A percentile compares a stretch with the other conserved stretches of the same genome.
These are phyloP conservation scores for Patiria pectinifera DNA, from an alignment of 53 echinoderm and acorn worm genomes.

Conservation along the genomic window DNA sequence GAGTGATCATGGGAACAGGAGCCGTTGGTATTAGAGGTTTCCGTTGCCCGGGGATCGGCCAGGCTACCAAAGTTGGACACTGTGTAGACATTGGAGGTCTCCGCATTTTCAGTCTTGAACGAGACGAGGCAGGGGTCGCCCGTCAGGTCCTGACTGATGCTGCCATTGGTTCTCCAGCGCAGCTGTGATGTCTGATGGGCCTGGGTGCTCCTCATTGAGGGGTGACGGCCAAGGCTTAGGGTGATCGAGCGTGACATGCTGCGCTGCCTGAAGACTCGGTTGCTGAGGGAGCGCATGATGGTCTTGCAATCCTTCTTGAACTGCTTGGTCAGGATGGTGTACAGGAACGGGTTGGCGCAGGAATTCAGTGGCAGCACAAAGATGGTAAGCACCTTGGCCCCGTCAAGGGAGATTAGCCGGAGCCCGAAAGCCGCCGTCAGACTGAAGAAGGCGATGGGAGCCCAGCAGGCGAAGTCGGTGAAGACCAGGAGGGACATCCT, in stretches of 20 bases:
- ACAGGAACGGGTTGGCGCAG: conserved; percentile 93
- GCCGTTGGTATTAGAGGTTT: conserved; percentile 2
- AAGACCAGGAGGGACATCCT: conserved; percentile 96
- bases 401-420: conserved; percentile 72
- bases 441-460: conserved; percentile 90
- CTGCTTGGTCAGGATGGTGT: conserved; percentile 93
- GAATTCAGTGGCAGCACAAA: conserved; percentile 92
- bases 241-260: conserved; percentile 62
- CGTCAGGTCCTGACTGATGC: conserved; percentile 54
- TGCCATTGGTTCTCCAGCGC: conserved; percentile 54
- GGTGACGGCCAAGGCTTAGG: conserved; percentile 53
- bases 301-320: conserved; percentile 89
- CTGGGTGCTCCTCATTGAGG: conserved; percentile 54
- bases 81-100: conserved; percentile 46
- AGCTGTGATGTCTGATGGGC: conserved; percentile 58
- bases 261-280: conserved; percentile 65
- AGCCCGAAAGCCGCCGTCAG: conserved; percentile 75
- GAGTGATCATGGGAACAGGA: conserved; percentile 18
- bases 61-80: background rate
- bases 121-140: conserved; percentile 55
- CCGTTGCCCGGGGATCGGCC: background rate
- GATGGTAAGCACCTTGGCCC: conserved; percentile 87
- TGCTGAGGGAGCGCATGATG: conserved; percentile 67
- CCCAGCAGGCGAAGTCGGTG: conserved; percentile 94
- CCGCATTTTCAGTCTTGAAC: conserved; percentile 43